Evolutionary conservation across 2,888 invertebrate species (phyloP).

Genomic region (Eledone cirrhosa): DNA sequence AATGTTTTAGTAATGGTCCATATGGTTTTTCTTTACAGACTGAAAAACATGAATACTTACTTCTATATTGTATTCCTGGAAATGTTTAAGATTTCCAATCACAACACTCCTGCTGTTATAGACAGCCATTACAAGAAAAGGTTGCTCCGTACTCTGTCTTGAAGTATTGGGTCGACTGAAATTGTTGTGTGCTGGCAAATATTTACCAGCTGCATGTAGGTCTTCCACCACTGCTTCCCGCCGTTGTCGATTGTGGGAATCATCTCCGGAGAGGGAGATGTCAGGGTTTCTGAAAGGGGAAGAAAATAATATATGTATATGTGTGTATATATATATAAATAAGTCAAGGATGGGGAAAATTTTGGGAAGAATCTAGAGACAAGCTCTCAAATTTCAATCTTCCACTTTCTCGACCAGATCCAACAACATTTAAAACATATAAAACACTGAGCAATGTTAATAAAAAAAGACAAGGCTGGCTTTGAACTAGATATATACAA

Average conservation of each 20-base stretch:
- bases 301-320: neutral
- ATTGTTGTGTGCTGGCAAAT: slow-evolving; percentile 22
- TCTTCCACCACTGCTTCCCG: neutral
- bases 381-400: too few relatives aligned
- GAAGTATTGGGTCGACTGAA: neutral
- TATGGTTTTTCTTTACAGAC: too few relatives aligned
- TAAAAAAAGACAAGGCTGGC: too few relatives aligned
- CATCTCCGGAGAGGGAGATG: neutral
- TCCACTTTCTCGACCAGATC: too few relatives aligned
- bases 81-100: slow-evolving; percentile 60
- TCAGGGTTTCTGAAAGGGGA: neutral
- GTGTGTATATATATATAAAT: too few relatives aligned
- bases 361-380: too few relatives aligned
- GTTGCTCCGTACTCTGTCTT: slow-evolving; percentile 14
- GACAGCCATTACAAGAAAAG: slow-evolving; percentile 38
- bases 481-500: too few relatives aligned
- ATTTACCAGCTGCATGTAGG: slow-evolving; percentile 34
- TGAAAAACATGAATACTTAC: slow-evolving; percentile 46
- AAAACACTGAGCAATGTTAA: too few relatives aligned
- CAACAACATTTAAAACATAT: too few relatives aligned
- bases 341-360: too few relatives aligned
- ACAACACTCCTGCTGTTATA: slow-evolving; percentile 46
- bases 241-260: neutral
- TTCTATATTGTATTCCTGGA: slow-evolving; percentile 63
- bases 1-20: too few relatives aligned